Percentiles rank a stretch among this genome's conserved stretches.
Conservation (phyloP, 2,797 vertebrate species). For the Anguilla megastoma region DNA sequence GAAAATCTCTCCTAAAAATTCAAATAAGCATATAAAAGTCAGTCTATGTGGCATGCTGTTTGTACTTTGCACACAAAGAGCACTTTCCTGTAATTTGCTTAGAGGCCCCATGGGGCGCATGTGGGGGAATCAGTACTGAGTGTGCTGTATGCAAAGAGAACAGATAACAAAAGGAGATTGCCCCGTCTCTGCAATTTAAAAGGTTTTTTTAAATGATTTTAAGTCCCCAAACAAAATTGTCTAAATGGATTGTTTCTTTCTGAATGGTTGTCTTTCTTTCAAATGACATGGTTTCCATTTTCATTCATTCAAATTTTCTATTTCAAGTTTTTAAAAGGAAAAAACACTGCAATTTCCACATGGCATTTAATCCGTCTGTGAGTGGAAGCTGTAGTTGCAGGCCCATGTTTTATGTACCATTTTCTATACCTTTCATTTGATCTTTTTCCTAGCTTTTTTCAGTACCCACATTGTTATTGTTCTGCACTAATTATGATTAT, state of each 20-base stretch:
- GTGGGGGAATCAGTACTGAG: background rate
- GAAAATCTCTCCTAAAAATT: background rate
- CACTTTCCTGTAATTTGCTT: constrained; percentile 8
- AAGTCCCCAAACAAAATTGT: constrained; percentile 1
- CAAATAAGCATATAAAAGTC: background rate
- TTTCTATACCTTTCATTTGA: background rate
- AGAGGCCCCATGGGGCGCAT: background rate
- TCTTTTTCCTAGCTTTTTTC: background rate
- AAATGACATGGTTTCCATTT: background rate
- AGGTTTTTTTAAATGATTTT: background rate
- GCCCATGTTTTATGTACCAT: background rate
- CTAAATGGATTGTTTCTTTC: background rate
- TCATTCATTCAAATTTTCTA: background rate
- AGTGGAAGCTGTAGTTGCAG: background rate
- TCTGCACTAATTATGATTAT: background rate
- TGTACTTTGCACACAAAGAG: background rate
- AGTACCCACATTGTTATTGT: background rate
- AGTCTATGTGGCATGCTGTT: background rate
- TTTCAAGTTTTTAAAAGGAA: background rate
- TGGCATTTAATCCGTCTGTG: background rate
- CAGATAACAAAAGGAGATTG: background rate
- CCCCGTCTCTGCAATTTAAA: background rate
- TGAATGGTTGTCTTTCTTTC: background rate
- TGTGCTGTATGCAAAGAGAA: background rate
- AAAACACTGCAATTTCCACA: background rate